Evolutionary conservation across 2,888 invertebrate species (phyloP).

Genomic region (Erebia epiphron): DNA sequence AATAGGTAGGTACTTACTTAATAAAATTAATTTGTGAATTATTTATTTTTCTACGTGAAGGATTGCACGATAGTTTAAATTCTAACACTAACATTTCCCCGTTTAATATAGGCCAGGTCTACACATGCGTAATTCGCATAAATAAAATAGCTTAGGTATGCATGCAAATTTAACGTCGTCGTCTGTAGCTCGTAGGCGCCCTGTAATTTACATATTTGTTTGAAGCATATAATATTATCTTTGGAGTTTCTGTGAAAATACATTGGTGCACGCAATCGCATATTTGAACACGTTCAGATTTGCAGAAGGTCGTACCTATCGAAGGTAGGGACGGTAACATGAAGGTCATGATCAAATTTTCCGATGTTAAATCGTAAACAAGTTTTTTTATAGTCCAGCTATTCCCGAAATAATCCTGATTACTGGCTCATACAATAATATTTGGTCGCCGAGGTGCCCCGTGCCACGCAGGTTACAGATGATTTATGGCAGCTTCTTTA

Average conservation of each 20-base stretch:
- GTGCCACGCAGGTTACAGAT: too few relatives aligned
- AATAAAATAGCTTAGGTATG: not conserved
- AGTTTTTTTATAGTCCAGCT: too few relatives aligned
- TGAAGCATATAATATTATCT: not conserved
- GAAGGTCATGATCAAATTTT: not conserved
- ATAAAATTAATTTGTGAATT: not conserved
- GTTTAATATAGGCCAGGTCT: slow-evolving; percentile 3
- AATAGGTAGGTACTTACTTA: not conserved
- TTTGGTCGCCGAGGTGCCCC: too few relatives aligned
- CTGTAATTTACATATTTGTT: not conserved
- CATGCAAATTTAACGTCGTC: slow-evolving; percentile 5
- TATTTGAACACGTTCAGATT: not conserved
- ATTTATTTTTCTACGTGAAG: not conserved
- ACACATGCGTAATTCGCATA: slow-evolving; percentile 5
- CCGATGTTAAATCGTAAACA: not conserved
- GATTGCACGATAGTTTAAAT: not conserved
- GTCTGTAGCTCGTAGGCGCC: not conserved
- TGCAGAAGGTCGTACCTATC: not conserved
- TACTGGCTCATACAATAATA: too few relatives aligned
- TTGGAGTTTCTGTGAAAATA: slow-evolving; percentile 3
- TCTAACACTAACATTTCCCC: not conserved
- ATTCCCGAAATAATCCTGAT: too few relatives aligned
- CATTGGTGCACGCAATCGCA: not conserved
- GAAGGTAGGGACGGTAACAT: not conserved
- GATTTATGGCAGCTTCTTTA: too few relatives aligned